These are phyloP conservation scores for Buceros bicornis DNA, from an alignment of 2,797 vertebrate genomes.

Conservation along the genomic window DNA sequence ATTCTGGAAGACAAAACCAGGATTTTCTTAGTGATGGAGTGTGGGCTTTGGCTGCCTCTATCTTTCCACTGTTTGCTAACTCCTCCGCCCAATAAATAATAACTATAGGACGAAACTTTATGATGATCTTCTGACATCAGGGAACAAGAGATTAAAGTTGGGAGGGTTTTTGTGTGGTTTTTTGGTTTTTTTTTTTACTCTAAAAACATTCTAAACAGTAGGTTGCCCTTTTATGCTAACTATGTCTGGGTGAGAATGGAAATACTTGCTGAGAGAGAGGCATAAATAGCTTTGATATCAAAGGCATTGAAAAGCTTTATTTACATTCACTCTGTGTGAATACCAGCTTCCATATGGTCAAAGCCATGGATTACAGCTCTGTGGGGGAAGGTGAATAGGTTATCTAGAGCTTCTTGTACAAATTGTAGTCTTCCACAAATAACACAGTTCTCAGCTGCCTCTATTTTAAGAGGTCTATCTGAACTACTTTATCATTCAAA, in stretches of 20 bases:
- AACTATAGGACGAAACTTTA: background rate
- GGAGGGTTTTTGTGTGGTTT: background rate
- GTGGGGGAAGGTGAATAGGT: constrained; percentile 64
- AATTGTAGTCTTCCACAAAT: constrained; percentile 64
- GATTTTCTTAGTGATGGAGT: background rate
- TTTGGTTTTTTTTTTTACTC: background rate
- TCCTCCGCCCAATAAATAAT: background rate
- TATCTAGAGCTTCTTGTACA: constrained; percentile 56
- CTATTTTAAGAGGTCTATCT: constrained; percentile 39
- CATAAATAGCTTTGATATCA: constrained; percentile 74
- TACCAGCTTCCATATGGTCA: constrained; percentile 69
- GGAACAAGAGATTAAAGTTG: constrained; percentile 11
- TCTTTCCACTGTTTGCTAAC: background rate
- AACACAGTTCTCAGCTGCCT: constrained; percentile 51
- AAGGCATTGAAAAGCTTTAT: constrained; percentile 73
- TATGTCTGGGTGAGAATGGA: constrained; percentile 72
- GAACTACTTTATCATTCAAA: constrained; percentile 19
- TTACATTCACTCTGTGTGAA: constrained; percentile 76
- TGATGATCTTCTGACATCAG: background rate
- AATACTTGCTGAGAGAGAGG: constrained; percentile 76
- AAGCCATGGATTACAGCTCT: constrained; percentile 50
- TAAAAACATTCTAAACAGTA: constrained; percentile 66
- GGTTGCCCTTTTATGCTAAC: constrained; percentile 77
- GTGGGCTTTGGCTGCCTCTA: background rate
- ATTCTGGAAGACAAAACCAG: background rate